These are phyloP conservation scores for Neolamprologus fasciatus DNA, from an alignment of 2,113 vertebrate genomes.

Conservation along the genomic window DNA sequence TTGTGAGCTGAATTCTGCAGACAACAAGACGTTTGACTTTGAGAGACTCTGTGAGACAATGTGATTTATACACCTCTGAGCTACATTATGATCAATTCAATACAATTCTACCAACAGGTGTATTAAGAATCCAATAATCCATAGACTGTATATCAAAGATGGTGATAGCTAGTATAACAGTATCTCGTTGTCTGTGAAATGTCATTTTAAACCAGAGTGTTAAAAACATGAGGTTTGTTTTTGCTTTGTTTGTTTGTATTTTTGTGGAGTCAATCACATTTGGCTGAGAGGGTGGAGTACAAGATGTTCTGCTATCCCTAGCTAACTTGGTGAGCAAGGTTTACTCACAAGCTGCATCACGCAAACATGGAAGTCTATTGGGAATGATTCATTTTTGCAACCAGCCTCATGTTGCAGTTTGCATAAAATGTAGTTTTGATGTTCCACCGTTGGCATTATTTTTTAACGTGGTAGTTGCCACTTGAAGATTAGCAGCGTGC, in stretches of 20 bases:
- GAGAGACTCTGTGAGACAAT: background rate
- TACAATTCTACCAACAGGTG: accelerated
- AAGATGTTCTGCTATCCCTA: background rate
- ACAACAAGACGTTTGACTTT: background rate
- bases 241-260: background rate
- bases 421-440: background rate
- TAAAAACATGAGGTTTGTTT: background rate
- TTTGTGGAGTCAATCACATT: background rate
- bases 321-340: background rate
- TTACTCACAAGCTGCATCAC: background rate
- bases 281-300: background rate
- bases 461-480: background rate
- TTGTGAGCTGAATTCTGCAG: background rate
- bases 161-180: background rate
- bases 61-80: background rate
- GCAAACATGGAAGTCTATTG: background rate
- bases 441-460: accelerated
- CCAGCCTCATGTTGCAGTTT: background rate
- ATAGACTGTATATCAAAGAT: background rate
- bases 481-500: accelerated
- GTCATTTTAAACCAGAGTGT: background rate
- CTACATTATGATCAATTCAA: background rate
- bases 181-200: accelerated
- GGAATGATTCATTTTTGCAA: background rate
- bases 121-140: background rate